These are phyloP conservation scores for Silurus meridionalis DNA, from an alignment of 2,113 vertebrate genomes.

Conservation along the genomic window DNA sequence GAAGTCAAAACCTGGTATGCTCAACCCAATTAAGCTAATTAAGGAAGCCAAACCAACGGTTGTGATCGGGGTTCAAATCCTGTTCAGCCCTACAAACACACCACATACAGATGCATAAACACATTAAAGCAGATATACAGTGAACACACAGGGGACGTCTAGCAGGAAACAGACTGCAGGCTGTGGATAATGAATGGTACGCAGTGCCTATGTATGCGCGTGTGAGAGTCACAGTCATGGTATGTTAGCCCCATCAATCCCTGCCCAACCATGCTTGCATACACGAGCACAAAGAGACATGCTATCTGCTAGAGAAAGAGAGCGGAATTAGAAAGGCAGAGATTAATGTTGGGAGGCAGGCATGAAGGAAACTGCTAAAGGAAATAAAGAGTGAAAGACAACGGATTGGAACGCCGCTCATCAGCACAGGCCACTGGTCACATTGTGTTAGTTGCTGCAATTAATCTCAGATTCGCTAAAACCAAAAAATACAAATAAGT, in stretches of 20 bases:
- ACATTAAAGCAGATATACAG: conserved; percentile 10
- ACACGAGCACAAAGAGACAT: conserved; percentile 37
- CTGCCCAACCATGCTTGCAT: neutral
- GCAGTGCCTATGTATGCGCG: neutral
- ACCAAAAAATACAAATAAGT: neutral
- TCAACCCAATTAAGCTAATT: neutral
- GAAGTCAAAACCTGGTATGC: neutral
- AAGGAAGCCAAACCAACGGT: neutral
- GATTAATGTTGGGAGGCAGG: neutral
- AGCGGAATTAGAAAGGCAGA: neutral
- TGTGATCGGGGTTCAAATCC: neutral
- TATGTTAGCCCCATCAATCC: conserved; percentile 35
- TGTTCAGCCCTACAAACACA: neutral
- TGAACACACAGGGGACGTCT: conserved; percentile 26
- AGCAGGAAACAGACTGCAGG: conserved; percentile 41
- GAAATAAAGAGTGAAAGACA: conserved; percentile 8
- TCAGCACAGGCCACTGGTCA: neutral
- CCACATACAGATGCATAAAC: conserved; percentile 23
- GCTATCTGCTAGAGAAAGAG: conserved; percentile 9
- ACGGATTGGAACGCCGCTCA: neutral
- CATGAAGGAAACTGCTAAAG: conserved; percentile 4
- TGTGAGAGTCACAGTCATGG: conserved; percentile 33
- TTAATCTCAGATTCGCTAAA: neutral
- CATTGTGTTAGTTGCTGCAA: conserved; percentile 6
- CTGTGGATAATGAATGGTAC: conserved; percentile 31